These are phyloP conservation scores for Lucilia cuprina DNA, from an alignment of 1,140 invertebrate species.

Conservation along the genomic window DNA sequence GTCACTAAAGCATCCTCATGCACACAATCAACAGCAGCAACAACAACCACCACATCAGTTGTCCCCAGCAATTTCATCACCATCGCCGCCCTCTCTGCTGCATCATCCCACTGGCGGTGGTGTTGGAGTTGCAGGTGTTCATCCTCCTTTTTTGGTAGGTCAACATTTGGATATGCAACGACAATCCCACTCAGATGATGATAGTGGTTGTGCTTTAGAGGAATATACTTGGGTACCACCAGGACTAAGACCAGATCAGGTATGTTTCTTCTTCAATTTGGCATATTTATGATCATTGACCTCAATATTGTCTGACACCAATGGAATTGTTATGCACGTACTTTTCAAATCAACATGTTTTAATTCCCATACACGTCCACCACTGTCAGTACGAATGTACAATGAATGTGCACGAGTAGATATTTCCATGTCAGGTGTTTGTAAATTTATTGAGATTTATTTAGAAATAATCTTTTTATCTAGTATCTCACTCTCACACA, in stretches of 20 bases:
- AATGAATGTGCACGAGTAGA: background rate
- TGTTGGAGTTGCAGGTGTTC: slow-evolving; percentile 46
- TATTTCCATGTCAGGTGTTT: slow-evolving; percentile 10
- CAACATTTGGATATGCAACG: slow-evolving; percentile 76
- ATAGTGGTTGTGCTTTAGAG: slow-evolving; percentile 94
- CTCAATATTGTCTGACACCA: background rate
- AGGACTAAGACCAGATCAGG: slow-evolving; percentile 94
- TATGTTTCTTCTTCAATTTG: slow-evolving; percentile 62
- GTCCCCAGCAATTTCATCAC: slow-evolving; percentile 56
- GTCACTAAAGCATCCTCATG: slow-evolving; percentile 50
- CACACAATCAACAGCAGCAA: slow-evolving; percentile 30
- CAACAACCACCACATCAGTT: slow-evolving; percentile 45
- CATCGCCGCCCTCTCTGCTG: slow-evolving; percentile 61
- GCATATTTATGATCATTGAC: background rate
- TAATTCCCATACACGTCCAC: background rate
- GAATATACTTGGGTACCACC: slow-evolving; percentile 99
- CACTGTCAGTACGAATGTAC: background rate
- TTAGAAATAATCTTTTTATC: background rate
- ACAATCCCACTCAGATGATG: slow-evolving; percentile 94
- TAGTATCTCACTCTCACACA: background rate
- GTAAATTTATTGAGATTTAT: background rate
- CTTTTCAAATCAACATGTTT: background rate
- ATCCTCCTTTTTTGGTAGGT: slow-evolving; percentile 63
- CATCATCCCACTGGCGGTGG: slow-evolving; percentile 51
- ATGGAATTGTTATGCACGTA: background rate